phyloP scores from a whole-genome alignment of 2,888 invertebrate species.

The Leucoptera coffeella region DNA sequence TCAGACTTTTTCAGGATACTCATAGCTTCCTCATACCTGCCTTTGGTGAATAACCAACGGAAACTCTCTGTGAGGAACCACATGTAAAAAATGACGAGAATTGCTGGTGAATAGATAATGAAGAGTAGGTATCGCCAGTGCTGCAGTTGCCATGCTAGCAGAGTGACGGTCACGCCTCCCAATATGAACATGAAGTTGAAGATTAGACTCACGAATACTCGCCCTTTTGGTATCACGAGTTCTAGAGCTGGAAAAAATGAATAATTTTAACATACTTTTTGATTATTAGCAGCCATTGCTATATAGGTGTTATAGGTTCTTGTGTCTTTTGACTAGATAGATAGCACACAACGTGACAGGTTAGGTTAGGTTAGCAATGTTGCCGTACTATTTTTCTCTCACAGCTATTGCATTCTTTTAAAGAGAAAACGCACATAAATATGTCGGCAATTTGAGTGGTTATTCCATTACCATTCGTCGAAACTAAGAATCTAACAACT shows the following conservation, averaged over 20 bases:
- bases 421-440: too few relatives aligned
- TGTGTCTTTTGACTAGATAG: too few relatives aligned
- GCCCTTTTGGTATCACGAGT: slow-evolving; percentile 38
- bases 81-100: slow-evolving; percentile 28
- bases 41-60: slow-evolving; percentile 53
- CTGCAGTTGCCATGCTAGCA: slow-evolving; percentile 36
- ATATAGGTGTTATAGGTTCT: too few relatives aligned
- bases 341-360: too few relatives aligned
- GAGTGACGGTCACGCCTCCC: slow-evolving; percentile 34
- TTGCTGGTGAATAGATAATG: slow-evolving; percentile 36
- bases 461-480: too few relatives aligned
- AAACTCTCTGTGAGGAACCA: slow-evolving; percentile 39
- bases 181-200: slow-evolving; percentile 47
- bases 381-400: too few relatives aligned
- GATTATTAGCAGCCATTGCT: too few relatives aligned
- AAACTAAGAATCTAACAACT: too few relatives aligned
- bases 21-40: slow-evolving; percentile 59
- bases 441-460: too few relatives aligned
- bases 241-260: slow-evolving; percentile 24
- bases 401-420: too few relatives aligned
- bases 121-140: slow-evolving; percentile 40
- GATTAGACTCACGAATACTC: slow-evolving; percentile 36
- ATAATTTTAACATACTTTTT: too few relatives aligned
- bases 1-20: slow-evolving; percentile 57
- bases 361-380: too few relatives aligned